Evolutionary conservation across 2,113 vertebrate species (phyloP), one percentile per base, ranked within the genome.

Genomic region (Crotalus viridis): DNA sequence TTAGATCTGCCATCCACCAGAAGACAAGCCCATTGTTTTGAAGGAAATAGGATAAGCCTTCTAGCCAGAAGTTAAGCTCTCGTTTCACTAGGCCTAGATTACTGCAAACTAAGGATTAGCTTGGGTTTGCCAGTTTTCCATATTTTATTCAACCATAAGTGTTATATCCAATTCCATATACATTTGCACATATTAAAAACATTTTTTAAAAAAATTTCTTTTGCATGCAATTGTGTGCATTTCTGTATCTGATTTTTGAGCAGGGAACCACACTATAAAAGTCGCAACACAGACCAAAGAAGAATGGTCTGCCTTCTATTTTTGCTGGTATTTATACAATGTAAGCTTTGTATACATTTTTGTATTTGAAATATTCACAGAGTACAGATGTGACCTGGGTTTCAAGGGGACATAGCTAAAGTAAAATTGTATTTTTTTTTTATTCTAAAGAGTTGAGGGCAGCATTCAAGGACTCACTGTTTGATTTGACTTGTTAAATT

Each of bases 301-400:
- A 74, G n/a, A 74, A 2, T n/a, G 17, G 6, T 21, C 33, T 28
- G 17, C 69, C 28, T 81, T 48, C 39, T 89, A 43, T 89, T 92
- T 92, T 89, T 56, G 69, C 92, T 92, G 69, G 85, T 51, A 43
- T 24, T 43, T 89, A 48, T 54, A 85, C 43, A 89, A 61, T 28
- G 52, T 10, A n/a, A 33, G 43, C 26, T 57, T 89, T 28, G 28
- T 12, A 89, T 17, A 48, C 28, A 43, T 74, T 74, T 17, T 88
- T n/a, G 24, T 51, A 22, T 17, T 22, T 81, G 87, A 54, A 0
- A 46, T 46, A 43, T 85, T 10, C 12, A 43, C 22, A 59, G 8
- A 43, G 21, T 81, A 22, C 9, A 46, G 24, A 6, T 91, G 15
- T 48, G 24, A 55, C 64, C 46, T 86, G 19, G 15, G 3, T 91